Percentiles rank a stretch among this genome's conserved stretches.
Evolutionary conservation across 2,113 vertebrate genomes (phyloP).

Genomic region (Rhinolophus sinicus): DNA sequence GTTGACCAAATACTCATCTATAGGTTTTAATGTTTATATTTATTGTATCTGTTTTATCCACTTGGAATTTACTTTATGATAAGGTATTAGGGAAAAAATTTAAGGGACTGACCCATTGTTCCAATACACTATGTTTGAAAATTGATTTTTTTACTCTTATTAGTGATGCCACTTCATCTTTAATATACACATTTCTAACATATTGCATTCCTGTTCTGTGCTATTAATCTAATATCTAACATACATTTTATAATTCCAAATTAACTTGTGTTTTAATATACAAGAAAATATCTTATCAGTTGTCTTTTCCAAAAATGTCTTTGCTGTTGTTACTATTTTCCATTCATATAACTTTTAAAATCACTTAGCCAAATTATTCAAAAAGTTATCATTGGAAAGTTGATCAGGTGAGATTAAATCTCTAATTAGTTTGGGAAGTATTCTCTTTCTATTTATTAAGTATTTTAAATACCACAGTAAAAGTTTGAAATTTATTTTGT

Average conservation of each 20-base stretch:
- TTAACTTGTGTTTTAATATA: not conserved
- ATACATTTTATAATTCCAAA: not conserved
- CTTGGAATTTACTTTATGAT: not conserved
- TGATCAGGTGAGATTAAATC: not conserved
- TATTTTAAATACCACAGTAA: not conserved
- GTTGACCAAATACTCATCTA: not conserved
- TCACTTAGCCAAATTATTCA: not conserved
- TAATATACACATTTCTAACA: not conserved
- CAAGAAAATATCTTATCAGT: not conserved
- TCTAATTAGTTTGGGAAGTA: not conserved
- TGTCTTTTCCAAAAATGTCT: not conserved
- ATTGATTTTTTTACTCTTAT: not conserved
- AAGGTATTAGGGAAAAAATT: not conserved
- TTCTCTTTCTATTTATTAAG: not conserved
- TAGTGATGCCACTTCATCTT: not conserved
- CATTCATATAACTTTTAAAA: not conserved
- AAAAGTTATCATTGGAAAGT: not conserved
- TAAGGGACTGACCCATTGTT: not conserved
- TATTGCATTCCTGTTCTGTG: not conserved
- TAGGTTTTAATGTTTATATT: not conserved
- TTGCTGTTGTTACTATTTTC: not conserved
- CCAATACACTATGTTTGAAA: not conserved
- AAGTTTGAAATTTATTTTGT: not conserved
- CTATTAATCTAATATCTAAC: not conserved
- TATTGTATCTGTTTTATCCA: not conserved